A percentile compares a stretch with the other conserved stretches of the same genome.
These are phyloP conservation scores for Drosophila tsacasi DNA, from an alignment of 1,140 invertebrate species.

Conservation along the genomic window DNA sequence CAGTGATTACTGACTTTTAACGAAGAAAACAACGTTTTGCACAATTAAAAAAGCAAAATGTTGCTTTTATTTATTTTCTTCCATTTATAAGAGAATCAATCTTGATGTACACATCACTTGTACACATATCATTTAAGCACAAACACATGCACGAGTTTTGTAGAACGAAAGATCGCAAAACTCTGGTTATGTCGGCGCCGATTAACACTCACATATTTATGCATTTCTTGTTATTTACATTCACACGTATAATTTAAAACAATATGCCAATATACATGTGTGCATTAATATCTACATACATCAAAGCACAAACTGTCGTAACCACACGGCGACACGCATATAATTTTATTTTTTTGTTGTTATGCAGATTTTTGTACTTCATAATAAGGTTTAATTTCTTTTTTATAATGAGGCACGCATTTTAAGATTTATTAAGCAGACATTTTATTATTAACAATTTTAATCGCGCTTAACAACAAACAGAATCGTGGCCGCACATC, in stretches of 20 bases:
- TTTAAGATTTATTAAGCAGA: background rate
- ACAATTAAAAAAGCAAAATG: background rate
- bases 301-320: slow-evolving; percentile 42
- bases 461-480: background rate
- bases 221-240: slow-evolving; percentile 34
- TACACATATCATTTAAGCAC: slow-evolving; percentile 7
- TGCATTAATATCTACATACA: slow-evolving; percentile 34
- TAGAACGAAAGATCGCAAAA: slow-evolving; percentile 20
- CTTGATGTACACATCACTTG: slow-evolving; percentile 10
- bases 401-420: background rate
- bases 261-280: slow-evolving; percentile 11
- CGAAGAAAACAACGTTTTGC: background rate
- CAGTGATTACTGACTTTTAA: background rate
- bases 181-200: slow-evolving; percentile 6
- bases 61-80: background rate
- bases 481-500: slow-evolving; percentile 13
- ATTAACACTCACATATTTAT: slow-evolving; percentile 28
- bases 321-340: slow-evolving; percentile 1
- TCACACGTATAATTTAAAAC: slow-evolving; percentile 4
- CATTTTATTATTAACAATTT: background rate
- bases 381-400: background rate
- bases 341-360: background rate
- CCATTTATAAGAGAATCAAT: slow-evolving; percentile 2
- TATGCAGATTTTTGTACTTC: slow-evolving; percentile 18
- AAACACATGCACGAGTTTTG: background rate